Conservation (phyloP, 2,797 vertebrate genomes). For the Catamblyrhynchus diadema region DNA sequence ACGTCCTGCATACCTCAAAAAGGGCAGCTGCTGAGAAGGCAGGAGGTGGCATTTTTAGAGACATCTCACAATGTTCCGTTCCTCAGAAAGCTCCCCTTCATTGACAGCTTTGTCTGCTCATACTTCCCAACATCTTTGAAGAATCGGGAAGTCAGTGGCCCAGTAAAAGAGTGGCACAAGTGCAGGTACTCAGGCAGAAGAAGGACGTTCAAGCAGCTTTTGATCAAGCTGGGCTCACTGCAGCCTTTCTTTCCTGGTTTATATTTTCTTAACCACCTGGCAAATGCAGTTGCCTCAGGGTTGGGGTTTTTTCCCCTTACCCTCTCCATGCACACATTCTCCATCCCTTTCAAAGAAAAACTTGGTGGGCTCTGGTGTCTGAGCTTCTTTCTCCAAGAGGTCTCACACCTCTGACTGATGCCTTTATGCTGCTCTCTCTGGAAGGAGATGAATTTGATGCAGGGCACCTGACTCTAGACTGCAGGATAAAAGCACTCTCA, state of each 20-base stretch:
- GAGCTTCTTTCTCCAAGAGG: not conserved
- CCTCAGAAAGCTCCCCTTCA: not conserved
- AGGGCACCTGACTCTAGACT: not conserved
- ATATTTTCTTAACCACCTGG: not conserved
- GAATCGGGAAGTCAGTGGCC: not conserved
- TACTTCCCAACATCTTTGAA: not conserved
- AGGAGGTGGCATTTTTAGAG: not conserved
- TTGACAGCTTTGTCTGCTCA: not conserved
- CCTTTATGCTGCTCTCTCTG: not conserved
- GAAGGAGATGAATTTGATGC: not conserved
- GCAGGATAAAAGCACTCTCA: not conserved
- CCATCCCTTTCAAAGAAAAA: not conserved
- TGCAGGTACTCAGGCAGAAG: not conserved
- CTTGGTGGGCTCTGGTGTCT: not conserved
- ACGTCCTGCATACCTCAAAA: not conserved
- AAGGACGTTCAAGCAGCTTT: not conserved
- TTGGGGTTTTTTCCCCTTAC: accelerated
- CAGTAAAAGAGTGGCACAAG: not conserved
- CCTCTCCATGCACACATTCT: accelerated
- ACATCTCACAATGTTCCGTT: not conserved
- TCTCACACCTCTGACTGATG: not conserved
- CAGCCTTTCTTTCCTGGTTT: not conserved
- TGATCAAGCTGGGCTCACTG: not conserved
- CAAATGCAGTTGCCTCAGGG: not conserved
- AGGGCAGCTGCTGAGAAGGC: not conserved